Base-by-base conservation (phyloP, 1,140 invertebrate genomes). In the Plectrocnemia conspersa region DNA sequence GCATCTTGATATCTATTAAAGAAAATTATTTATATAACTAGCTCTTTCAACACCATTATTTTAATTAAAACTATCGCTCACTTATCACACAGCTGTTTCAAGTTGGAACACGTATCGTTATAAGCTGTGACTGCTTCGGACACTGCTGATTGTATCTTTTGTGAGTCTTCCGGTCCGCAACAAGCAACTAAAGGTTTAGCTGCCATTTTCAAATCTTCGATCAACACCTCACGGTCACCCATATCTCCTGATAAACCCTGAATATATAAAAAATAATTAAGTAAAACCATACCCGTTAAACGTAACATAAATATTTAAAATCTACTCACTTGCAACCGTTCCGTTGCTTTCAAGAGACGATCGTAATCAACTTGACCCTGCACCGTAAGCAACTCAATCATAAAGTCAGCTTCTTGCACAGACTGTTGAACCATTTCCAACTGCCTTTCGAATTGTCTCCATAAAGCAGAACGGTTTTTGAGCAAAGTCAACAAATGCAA, bases 281-380 rank as follows among this genome's bases (percentile, higher is more conserved):
- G 15, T 40, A 7, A 40, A n/a, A n/a, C n/a, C n/a, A n/a, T n/a
- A n/a, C n/a, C n/a, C n/a, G n/a, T n/a, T n/a, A n/a, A n/a, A n/a
- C n/a, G n/a, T n/a, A n/a, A n/a, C n/a, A n/a, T n/a, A n/a, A n/a
- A n/a, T 38, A 52, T 6, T 40, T 27, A 6, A 4, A 41, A 42
- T 55, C 45, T 18, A 79, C 79, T 80, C 52, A 89, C 86, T 82
- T 89, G 85, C 49, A 89, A 71, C 64, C 86, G 74, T 65, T 89
- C 85, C 0, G 86, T 89, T 24, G 86, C 86, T 63, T 87, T 88
- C n/a, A 83, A 70, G 35, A 91, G 68, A 22, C 87, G 78, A 45
- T 89, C 85, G 58, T 89, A 89, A 71, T 91, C 86, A 1, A 91
- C 82, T 29, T 84, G 81, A 10, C 85, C 87, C 64, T 89, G 85